A percentile compares a stretch with the other conserved stretches of the same genome.
Evolutionary conservation across 2,797 vertebrate species (phyloP).

Genomic region (Lepilemur septentrionalis): DNA sequence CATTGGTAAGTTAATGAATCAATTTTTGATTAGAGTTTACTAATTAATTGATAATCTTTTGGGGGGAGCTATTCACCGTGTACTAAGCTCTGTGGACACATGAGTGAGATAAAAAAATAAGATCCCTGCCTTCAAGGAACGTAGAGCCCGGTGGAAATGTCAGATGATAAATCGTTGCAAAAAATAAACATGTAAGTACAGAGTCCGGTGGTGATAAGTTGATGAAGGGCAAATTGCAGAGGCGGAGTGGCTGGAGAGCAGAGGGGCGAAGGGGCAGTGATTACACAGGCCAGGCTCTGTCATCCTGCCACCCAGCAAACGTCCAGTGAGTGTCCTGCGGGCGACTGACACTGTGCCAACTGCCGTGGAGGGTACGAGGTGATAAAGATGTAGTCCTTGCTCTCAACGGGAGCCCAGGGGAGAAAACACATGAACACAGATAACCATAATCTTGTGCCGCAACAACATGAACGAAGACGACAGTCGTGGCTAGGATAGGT

Average conservation of each 20-base stretch:
- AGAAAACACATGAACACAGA: background rate
- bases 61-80: background rate
- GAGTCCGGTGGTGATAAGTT: background rate
- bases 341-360: background rate
- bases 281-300: background rate
- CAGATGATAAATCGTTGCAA: background rate
- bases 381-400: background rate
- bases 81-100: background rate
- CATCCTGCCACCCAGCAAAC: background rate
- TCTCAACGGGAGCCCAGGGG: background rate
- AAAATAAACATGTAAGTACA: background rate
- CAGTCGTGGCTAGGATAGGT: background rate
- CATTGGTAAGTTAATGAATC: background rate
- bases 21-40: background rate
- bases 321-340: background rate
- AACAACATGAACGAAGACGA: background rate
- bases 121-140: background rate
- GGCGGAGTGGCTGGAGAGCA: background rate
- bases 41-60: background rate
- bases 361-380: background rate
- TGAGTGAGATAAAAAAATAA: background rate
- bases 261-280: background rate
- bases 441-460: background rate
- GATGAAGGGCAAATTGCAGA: background rate
- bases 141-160: background rate